Percentiles rank a stretch among this genome's conserved stretches.
phyloP scores from a whole-genome alignment of 1,140 invertebrate genomes.

The Drosophila ambigua region DNA sequence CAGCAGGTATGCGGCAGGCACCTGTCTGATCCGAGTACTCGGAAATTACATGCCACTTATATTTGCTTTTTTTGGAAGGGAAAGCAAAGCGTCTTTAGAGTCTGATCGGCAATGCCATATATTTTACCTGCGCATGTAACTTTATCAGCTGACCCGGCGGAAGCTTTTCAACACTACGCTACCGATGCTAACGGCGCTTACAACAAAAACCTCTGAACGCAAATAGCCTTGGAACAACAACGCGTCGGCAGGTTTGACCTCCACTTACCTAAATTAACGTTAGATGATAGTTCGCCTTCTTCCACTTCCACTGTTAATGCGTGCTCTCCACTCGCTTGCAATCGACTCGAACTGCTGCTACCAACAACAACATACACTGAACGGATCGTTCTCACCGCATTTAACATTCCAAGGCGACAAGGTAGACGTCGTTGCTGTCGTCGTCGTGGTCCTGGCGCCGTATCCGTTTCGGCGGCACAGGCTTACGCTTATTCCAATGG shows the following conservation, averaged over 20 bases:
- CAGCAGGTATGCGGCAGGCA: no score
- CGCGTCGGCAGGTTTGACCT: neutral
- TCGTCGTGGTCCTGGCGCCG: conserved; percentile 54
- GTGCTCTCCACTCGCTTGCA: conserved; percentile 58
- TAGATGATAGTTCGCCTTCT: conserved; percentile 74
- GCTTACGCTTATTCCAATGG: conserved; percentile 42
- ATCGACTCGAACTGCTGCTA: conserved; percentile 58
- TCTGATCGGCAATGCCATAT: neutral
- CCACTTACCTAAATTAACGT: conserved; percentile 76
- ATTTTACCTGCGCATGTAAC: conserved; percentile 47
- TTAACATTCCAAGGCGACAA: conserved; percentile 81
- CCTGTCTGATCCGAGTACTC: no score
- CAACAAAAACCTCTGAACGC: conserved; percentile 52
- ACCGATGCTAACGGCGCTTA: conserved; percentile 29
- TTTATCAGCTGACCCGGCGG: conserved; percentile 62
- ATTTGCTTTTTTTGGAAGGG: no score
- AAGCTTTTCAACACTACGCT: conserved; percentile 52
- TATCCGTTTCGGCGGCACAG: conserved; percentile 30
- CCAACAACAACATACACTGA: conserved; percentile 78
- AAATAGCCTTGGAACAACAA: conserved; percentile 43
- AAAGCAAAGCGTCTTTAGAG: no score
- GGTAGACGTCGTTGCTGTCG: conserved; percentile 49
- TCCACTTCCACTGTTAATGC: conserved; percentile 70
- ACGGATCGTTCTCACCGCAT: conserved; percentile 80
- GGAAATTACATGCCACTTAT: no score